A percentile compares a stretch with the other conserved stretches of the same genome.
These are phyloP conservation scores for Pentalonia nigronervosa DNA, from an alignment of 1,140 invertebrate genomes.

Conservation along the genomic window DNA sequence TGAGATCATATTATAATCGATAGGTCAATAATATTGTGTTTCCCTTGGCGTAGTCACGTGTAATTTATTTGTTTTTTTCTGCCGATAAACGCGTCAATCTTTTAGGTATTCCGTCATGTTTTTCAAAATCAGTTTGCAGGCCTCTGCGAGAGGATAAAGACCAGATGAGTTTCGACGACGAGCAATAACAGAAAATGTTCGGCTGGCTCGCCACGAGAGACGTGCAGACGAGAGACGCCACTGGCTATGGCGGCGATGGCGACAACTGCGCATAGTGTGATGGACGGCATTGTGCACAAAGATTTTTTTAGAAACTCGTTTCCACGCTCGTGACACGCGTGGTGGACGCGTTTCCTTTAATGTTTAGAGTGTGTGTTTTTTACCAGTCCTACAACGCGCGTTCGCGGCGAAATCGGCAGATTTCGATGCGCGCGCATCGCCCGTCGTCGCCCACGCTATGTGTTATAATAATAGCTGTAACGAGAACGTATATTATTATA, in stretches of 20 bases:
- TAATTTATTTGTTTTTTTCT: neutral
- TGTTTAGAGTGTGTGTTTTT: neutral
- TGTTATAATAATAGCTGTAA: neutral
- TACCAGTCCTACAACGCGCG: neutral
- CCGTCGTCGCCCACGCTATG: neutral
- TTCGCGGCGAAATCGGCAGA: conserved; percentile 10
- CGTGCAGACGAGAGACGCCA: neutral
- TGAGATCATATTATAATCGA: neutral
- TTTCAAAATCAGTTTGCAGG: neutral
- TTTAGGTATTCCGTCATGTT: neutral
- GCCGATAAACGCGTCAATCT: neutral
- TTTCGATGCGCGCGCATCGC: neutral
- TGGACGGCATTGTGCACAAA: neutral
- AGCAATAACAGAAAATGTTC: neutral
- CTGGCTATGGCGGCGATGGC: neutral
- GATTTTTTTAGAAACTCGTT: conserved; percentile 47
- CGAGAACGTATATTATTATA: neutral
- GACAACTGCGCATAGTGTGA: neutral
- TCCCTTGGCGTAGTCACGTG: too few relatives aligned
- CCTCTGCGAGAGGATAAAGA: neutral
- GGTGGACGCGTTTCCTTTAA: conserved; percentile 1
- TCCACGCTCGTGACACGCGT: conserved; percentile 32
- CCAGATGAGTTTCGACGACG: neutral
- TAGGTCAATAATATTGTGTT: too few relatives aligned
- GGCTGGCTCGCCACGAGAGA: neutral